phyloP scores from a whole-genome alignment of 2,113 vertebrate genomes.

The Zingel zingel region DNA sequence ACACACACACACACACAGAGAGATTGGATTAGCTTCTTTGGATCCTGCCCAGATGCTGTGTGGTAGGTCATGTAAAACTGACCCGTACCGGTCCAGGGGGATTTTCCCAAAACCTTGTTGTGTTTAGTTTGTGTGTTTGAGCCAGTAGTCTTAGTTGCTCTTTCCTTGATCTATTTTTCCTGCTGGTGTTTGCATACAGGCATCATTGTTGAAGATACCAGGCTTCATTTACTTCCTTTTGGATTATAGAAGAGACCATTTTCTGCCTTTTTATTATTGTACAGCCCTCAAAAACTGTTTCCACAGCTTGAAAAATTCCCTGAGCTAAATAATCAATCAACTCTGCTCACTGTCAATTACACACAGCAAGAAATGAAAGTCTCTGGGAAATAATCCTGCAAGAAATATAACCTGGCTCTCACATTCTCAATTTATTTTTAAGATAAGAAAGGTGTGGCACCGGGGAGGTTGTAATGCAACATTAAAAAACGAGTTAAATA shows the following conservation, averaged over 20 bases:
- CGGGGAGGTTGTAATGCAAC: neutral
- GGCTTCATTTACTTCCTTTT: slow-evolving; percentile 16
- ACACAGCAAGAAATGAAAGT: neutral
- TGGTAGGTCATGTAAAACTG: slow-evolving; percentile 54
- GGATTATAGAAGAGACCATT: neutral
- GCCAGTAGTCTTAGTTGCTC: neutral
- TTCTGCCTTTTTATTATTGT: slow-evolving; percentile 5
- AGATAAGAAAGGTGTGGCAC: neutral
- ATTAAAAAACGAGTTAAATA: neutral
- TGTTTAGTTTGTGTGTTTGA: neutral
- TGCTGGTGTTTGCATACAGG: slow-evolving; percentile 8
- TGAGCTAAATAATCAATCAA: slow-evolving; percentile 23
- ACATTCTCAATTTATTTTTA: neutral
- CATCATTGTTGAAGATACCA: neutral
- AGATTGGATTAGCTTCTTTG: slow-evolving; percentile 53
- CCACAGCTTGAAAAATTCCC: neutral
- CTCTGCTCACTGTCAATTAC: slow-evolving; percentile 6
- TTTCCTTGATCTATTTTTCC: neutral
- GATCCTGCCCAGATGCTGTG: slow-evolving; percentile 50
- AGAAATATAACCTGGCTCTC: neutral
- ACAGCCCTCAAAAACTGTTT: neutral
- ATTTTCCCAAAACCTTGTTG: slow-evolving; percentile 40
- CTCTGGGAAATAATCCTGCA: neutral
- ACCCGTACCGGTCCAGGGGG: slow-evolving; percentile 16
- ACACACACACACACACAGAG: slow-evolving; percentile 29